Evolutionary conservation across 1,140 invertebrate species (phyloP).

Genomic region (Diachasma alloeum): DNA sequence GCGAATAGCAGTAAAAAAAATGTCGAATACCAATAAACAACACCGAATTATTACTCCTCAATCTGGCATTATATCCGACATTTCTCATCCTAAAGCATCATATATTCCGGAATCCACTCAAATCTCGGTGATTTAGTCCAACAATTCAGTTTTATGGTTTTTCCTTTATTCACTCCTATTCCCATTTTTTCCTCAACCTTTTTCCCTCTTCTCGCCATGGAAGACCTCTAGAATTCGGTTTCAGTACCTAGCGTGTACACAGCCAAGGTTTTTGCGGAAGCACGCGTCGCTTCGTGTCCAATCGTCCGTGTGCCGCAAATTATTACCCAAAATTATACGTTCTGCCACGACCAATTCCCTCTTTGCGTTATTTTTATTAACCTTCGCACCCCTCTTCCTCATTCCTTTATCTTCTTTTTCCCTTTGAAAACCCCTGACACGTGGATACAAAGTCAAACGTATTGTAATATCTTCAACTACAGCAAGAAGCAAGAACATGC

Average conservation of each 20-base stretch:
- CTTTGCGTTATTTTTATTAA: conserved; percentile 33
- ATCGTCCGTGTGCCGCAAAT: conserved; percentile 44
- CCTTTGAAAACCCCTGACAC: background rate
- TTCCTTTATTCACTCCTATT: conserved; percentile 16
- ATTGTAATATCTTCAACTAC: background rate
- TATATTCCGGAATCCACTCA: conserved; percentile 28
- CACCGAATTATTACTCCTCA: background rate
- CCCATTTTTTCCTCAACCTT: conserved; percentile 19
- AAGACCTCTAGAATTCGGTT: background rate
- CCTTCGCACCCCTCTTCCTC: background rate
- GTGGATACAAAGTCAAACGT: background rate
- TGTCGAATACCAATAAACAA: background rate
- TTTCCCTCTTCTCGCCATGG: background rate
- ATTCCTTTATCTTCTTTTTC: background rate
- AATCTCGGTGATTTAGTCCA: conserved; percentile 44
- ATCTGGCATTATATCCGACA: conserved; percentile 11
- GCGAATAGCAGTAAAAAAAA: background rate
- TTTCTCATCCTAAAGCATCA: conserved; percentile 16
- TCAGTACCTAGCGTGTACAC: background rate
- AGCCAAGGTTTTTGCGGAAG: conserved; percentile 36
- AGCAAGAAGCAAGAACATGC: background rate
- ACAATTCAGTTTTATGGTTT: conserved; percentile 45
- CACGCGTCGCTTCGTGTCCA: conserved; percentile 46
- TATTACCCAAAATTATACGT: conserved; percentile 37
- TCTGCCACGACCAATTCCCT: conserved; percentile 11